These are phyloP conservation scores for Nasua narica DNA, from an alignment of 2,797 vertebrate genomes.

Conservation along the genomic window DNA sequence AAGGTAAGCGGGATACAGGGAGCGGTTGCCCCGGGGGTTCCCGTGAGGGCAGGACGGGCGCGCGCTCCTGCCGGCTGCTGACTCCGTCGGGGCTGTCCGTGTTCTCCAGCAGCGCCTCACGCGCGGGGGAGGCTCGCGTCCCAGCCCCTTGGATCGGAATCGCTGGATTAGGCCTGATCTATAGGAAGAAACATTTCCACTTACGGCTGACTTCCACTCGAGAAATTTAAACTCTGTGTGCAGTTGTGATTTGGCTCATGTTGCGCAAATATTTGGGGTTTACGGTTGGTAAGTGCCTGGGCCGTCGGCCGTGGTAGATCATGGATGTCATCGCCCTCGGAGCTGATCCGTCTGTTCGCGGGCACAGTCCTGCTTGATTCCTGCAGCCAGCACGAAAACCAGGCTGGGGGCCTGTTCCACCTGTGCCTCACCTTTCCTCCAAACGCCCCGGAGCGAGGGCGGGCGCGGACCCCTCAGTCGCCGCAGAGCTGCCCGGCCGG, in stretches of 20 bases:
- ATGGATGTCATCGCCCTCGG: background rate
- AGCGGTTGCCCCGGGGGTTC: background rate
- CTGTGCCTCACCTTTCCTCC: no score
- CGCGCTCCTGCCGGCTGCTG: no score
- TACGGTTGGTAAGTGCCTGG: no score
- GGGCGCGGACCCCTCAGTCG: fast-evolving
- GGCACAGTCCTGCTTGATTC: no score
- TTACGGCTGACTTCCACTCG: background rate
- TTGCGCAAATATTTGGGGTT: no score
- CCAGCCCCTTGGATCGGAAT: background rate
- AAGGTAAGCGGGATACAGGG: background rate
- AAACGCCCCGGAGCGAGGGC: fast-evolving
- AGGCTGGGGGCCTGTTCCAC: background rate
- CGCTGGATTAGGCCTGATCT: background rate
- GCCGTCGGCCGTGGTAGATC: no score
- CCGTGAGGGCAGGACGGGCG: fast-evolving
- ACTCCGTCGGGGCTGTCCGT: background rate
- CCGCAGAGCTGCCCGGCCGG: fast-evolving
- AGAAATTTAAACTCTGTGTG: background rate
- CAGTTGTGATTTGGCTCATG: background rate
- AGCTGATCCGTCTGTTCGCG: fast-evolving
- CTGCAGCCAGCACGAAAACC: background rate
- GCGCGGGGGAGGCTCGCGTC: fast-evolving
- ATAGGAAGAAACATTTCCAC: background rate
- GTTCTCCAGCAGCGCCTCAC: fast-evolving